Evolutionary conservation across 2,113 vertebrate genomes (phyloP), one percentile per base, ranked within the genome.

Genomic region (Dissostichus mawsoni): DNA sequence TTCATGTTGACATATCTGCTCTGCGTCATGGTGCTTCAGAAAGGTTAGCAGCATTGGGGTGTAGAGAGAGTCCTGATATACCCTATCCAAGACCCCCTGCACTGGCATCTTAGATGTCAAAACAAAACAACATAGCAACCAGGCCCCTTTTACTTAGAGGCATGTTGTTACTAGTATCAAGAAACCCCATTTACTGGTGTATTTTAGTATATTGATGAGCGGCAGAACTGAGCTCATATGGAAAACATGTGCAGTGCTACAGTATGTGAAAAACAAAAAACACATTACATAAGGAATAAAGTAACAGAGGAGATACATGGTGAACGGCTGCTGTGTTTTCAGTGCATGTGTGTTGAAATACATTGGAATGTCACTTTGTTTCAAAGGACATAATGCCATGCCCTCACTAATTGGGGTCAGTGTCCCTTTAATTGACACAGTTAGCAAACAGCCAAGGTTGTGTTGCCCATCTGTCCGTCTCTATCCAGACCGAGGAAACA

Each of bases 61-160:
- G 84, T 55, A 51, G 76, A 75, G 66, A 81, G 76, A 81, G 78
- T 53, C 23, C 50, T 88, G 84, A 90, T 82, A 77, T 72, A 77
- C 67, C 45, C 75, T 74, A 81, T 87, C 81, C 87, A 61, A 29
- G 81, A 62, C 57, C 84, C 82, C 73, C 69, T 64, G 62, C 52
- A 33, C 89, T 41, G 8, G 36, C 36, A 1, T 41, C 36, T 83
- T 80, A 57, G 78, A 84, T 86, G 82, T 89, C 89, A 91, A 67
- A 95, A 96, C 94, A 95, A 87, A 92, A 63, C 80, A 90, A 87
- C 94, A 94, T 93, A 94, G 94, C 93, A 95, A 95, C 94, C 47
- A 20, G 55, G 71, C 69, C 69, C 51, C 81, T 90, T 41, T 85
- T 25, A 65, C 70, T 83, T 87, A 76, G 33, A 81, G 69, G 50